Conservation (phyloP, 2,113 vertebrate genomes). For the Grallaria varia region DNA sequence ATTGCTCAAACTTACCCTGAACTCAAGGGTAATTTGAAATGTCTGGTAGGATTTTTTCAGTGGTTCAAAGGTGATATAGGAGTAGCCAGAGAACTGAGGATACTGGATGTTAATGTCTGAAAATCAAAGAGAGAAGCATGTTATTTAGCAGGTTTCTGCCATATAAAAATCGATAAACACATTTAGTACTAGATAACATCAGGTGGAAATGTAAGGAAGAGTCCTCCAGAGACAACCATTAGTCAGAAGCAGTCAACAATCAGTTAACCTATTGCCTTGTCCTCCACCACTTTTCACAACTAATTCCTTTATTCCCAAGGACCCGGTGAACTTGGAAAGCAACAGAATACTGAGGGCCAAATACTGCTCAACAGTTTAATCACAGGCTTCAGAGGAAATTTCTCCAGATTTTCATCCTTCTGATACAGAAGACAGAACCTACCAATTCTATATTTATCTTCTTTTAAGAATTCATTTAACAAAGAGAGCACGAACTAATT, state of each 20-base stretch:
- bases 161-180: not conserved
- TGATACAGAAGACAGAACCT: not conserved
- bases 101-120: constrained; percentile 86
- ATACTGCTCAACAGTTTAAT: not conserved
- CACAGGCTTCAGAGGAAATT: not conserved
- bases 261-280: not conserved
- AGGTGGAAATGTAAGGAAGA: not conserved
- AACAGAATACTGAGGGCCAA: not conserved
- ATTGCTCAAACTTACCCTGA: constrained; percentile 81
- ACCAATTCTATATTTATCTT: not conserved
- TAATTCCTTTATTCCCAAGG: not conserved
- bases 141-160: not conserved
- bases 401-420: not conserved
- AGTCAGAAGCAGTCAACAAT: not conserved
- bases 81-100: constrained; percentile 91
- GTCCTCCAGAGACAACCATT: not conserved
- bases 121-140: constrained; percentile 34
- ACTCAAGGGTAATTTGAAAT: constrained; percentile 92
- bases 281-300: not conserved
- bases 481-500: not conserved
- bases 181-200: not conserved
- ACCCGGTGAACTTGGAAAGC: not conserved
- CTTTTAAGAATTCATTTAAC: not conserved
- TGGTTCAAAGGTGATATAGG: constrained; percentile 94
- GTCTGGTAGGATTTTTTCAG: constrained; percentile 93